These are phyloP conservation scores for Cathartes aura DNA, from an alignment of 2,113 vertebrate species.

Conservation along the genomic window DNA sequence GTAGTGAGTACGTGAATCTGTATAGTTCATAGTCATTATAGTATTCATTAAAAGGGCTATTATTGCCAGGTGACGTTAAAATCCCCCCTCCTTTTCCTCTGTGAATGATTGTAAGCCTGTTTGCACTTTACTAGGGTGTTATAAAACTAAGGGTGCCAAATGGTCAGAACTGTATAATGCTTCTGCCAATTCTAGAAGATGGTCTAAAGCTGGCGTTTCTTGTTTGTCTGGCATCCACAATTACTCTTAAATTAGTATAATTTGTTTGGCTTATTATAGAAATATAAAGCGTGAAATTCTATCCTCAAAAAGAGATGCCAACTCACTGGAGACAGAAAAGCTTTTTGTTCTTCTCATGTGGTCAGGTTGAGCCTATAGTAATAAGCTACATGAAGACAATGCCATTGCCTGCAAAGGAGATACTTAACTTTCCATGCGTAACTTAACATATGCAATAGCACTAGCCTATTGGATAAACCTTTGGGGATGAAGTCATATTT, in stretches of 20 bases:
- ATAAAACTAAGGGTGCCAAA: background rate
- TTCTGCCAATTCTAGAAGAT: background rate
- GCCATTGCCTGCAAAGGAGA: background rate
- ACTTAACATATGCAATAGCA: background rate
- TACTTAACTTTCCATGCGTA: background rate
- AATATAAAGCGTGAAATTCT: background rate
- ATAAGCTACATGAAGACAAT: background rate
- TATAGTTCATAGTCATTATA: background rate
- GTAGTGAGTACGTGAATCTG: background rate
- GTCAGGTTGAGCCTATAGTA: background rate
- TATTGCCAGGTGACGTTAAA: background rate
- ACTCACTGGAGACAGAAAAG: background rate
- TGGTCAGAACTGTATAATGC: background rate
- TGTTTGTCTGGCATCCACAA: background rate
- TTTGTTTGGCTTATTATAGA: conserved; percentile 20
- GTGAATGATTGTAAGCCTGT: background rate
- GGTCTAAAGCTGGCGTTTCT: background rate
- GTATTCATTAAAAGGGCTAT: background rate
- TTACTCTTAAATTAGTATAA: conserved; percentile 33
- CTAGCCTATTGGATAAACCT: background rate
- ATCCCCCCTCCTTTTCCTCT: background rate
- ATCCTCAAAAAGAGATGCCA: background rate
- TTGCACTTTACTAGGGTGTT: background rate
- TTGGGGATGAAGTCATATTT: background rate
- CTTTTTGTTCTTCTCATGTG: conserved; percentile 19